These are phyloP conservation scores for Germaria angustata DNA, from an alignment of 2,888 invertebrate genomes.

Conservation along the genomic window DNA sequence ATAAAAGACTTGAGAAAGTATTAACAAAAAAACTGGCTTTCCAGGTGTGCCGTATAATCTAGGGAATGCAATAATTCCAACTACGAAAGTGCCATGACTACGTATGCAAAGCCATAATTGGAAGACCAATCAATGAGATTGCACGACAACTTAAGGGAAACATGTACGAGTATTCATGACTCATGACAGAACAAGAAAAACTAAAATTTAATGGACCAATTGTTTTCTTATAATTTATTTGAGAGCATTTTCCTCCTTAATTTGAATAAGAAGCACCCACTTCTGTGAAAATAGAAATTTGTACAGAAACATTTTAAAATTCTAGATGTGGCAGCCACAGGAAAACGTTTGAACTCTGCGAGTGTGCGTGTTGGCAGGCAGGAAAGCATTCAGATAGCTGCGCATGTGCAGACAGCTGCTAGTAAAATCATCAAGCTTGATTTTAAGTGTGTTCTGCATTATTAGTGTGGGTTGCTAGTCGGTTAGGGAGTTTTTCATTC, in stretches of 20 bases:
- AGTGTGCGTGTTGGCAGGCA: slow-evolving; percentile 22
- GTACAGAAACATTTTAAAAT: slow-evolving; percentile 19
- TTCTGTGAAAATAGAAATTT: slow-evolving; percentile 5
- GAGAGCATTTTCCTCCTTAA: background rate
- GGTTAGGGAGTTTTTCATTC: background rate
- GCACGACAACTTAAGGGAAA: background rate
- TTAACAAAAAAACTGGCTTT: slow-evolving; percentile 41
- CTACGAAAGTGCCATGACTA: slow-evolving; percentile 2
- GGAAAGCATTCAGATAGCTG: slow-evolving; percentile 3
- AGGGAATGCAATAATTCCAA: slow-evolving; percentile 24
- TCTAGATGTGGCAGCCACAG: slow-evolving; percentile 12
- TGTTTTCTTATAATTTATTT: slow-evolving; percentile 2
- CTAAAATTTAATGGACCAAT: slow-evolving; percentile 34
- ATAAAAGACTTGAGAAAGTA: background rate
- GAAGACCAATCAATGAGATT: slow-evolving; percentile 30
- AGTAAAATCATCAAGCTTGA: background rate
- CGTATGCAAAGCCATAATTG: slow-evolving; percentile 29
- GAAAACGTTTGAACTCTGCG: slow-evolving; percentile 8
- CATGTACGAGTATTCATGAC: slow-evolving; percentile 31
- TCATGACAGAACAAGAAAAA: slow-evolving; percentile 31
- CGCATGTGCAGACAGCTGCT: slow-evolving; percentile 50
- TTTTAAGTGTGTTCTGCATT: background rate
- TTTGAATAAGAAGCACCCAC: slow-evolving; percentile 38
- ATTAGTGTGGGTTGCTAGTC: background rate
- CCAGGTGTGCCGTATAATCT: slow-evolving; percentile 56